Base-by-base conservation (phyloP, 1,140 invertebrate species). In the Grapholita molesta region DNA sequence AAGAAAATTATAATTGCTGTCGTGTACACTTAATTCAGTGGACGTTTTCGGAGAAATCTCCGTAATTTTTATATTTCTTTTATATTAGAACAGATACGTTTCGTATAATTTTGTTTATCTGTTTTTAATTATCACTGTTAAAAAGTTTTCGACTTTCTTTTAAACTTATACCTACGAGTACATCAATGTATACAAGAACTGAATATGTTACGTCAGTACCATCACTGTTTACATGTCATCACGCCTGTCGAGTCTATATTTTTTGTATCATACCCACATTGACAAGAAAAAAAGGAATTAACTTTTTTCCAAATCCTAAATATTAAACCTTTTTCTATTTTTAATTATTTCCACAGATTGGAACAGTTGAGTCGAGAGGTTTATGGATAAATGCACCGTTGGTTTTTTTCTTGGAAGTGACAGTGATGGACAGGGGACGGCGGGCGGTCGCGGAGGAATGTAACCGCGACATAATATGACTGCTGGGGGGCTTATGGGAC, bases 401-500 rank as follows among this genome's bases (percentile, higher is more conserved):
- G 73, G 6, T 70, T 80, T 80, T 84, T 76, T 78, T 81, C 76
- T 80, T 38, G 9, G 28, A 76, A 82, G 71, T 85, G 86, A 88
- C 84, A 85, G 77, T 88, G 84, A 88, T 80, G 78, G 86, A 86
- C 86, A 86, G 70, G 68, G 72, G 72, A 71, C 28, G 67, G 42
- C 76, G 81, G 83, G 85, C 80, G 83, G 85, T 83, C 77, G 69
- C 64, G 68, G 71, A 64, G 74, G 74, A 76, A 79, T 80, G 75
- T 78, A 69, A n/a, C 53, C n/a, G 53, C 55, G 55, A 61, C 55
- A 30, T 30, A 28, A 61, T 61, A 61, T 48, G 42, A 48, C 55
- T 61, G n/a, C n/a, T 28, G 55, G 6, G 32, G n/a, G 35, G 12
- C 25, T 28, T 18, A 61, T 61, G 55, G 24, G 24, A 21, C 18